A percentile compares a stretch with the other conserved stretches of the same genome.
phyloP scores from a whole-genome alignment of 2,797 vertebrate genomes.

The Pristis pectinata region DNA sequence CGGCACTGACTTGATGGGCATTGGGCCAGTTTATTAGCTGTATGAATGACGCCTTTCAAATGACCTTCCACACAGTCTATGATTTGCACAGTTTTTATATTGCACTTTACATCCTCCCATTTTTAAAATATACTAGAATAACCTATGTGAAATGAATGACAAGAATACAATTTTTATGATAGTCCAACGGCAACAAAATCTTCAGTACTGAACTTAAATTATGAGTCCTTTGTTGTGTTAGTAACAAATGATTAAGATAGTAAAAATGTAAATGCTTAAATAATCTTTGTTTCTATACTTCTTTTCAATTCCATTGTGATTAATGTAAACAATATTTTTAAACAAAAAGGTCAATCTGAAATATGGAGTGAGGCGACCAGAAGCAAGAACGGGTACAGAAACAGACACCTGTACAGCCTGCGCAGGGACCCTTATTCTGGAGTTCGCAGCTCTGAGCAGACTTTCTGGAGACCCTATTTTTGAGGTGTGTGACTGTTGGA shows the following conservation, averaged over 20 bases:
- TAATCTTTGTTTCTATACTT: background rate
- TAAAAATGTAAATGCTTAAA: background rate
- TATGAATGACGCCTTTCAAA: background rate
- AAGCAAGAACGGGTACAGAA: conserved; percentile 89
- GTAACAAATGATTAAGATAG: background rate
- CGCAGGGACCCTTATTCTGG: conserved; percentile 92
- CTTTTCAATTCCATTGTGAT: background rate
- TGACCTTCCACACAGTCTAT: background rate
- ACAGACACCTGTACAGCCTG: conserved; percentile 96
- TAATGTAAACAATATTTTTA: background rate
- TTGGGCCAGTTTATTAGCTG: too few relatives aligned
- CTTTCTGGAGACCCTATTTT: conserved; percentile 90
- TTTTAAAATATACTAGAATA: background rate
- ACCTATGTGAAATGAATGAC: background rate
- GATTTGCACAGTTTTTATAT: background rate
- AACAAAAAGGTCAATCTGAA: conserved; percentile 82
- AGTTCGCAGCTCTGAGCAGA: conserved; percentile 94
- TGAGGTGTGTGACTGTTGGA: conserved; percentile 64
- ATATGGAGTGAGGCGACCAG: conserved; percentile 83
- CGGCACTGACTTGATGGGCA: too few relatives aligned
- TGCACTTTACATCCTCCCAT: background rate
- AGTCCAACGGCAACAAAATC: background rate
- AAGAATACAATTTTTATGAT: background rate
- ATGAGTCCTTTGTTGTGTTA: background rate
- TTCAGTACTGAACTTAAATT: background rate